Conservation (phyloP, 2,113 vertebrate species). For the Calyptomena viridis region DNA sequence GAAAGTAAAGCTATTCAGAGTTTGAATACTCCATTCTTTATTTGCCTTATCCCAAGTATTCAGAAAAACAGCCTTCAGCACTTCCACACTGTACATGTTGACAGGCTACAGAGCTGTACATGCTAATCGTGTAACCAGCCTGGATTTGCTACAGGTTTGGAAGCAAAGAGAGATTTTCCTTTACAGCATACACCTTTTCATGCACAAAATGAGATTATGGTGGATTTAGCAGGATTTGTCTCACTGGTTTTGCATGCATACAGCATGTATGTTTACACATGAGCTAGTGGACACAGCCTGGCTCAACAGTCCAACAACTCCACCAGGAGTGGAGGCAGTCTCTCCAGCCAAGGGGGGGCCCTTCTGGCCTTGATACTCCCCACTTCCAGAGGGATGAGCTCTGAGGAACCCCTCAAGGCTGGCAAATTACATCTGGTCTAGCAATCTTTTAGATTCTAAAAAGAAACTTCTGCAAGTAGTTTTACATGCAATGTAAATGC, state of each 20-base stretch:
- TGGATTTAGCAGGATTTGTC: neutral
- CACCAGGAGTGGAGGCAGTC: fast-evolving
- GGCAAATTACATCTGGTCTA: neutral
- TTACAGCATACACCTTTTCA: neutral
- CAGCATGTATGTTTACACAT: neutral
- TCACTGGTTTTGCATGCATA: neutral
- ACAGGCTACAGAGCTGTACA: neutral
- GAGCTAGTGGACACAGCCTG: neutral
- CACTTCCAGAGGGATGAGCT: neutral
- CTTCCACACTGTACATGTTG: neutral
- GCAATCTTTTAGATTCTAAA: neutral
- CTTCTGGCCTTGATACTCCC: fast-evolving
- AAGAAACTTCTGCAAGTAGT: neutral
- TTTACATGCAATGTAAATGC: neutral
- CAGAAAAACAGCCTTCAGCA: neutral
- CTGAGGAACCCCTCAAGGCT: neutral
- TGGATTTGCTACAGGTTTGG: neutral
- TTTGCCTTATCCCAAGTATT: neutral
- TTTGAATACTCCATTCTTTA: neutral
- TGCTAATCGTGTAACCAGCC: neutral
- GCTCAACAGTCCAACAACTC: neutral
- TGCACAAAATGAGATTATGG: neutral
- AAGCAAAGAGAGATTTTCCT: neutral
- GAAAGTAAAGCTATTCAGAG: neutral
- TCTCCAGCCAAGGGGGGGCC: neutral